Conservation (phyloP, 2,888 invertebrate genomes). For the Thereva nobilitata region DNA sequence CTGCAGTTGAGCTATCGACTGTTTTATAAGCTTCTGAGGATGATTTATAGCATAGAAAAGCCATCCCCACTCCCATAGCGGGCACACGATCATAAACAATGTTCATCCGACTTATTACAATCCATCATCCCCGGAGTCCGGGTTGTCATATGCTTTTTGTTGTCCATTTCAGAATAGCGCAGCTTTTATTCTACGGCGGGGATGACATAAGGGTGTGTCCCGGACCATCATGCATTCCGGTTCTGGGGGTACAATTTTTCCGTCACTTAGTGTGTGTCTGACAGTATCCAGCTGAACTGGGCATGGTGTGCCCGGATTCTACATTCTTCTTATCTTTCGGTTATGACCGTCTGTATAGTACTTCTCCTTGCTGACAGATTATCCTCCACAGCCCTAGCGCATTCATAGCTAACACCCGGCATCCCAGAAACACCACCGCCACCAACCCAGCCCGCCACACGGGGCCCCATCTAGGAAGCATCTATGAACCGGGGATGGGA, state of each 20-base stretch:
- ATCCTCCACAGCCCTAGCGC: no score
- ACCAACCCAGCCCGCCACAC: no score
- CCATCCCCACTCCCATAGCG: slow-evolving; percentile 3
- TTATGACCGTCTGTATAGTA: no score
- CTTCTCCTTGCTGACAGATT: no score
- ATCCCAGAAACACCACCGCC: no score
- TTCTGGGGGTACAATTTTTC: slow-evolving; percentile 10
- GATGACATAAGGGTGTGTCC: no score
- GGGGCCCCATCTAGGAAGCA: no score
- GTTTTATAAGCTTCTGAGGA: slow-evolving; percentile 31
- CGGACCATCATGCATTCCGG: no score
- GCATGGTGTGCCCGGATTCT: not conserved
- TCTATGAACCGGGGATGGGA: no score
- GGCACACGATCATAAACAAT: slow-evolving; percentile 28
- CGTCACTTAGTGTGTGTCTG: slow-evolving; percentile 1
- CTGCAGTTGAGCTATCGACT: slow-evolving; percentile 29
- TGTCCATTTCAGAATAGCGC: not conserved
- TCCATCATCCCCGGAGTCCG: slow-evolving; percentile 26
- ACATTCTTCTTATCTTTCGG: not conserved
- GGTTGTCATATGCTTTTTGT: slow-evolving; percentile 25
- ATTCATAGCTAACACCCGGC: no score
- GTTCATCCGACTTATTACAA: slow-evolving; percentile 33
- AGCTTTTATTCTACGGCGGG: no score
- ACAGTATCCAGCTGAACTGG: slow-evolving; percentile 18
- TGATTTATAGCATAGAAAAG: slow-evolving; percentile 23